Base-by-base conservation (phyloP, 2,113 vertebrate genomes). In the Centropus unirufus region DNA sequence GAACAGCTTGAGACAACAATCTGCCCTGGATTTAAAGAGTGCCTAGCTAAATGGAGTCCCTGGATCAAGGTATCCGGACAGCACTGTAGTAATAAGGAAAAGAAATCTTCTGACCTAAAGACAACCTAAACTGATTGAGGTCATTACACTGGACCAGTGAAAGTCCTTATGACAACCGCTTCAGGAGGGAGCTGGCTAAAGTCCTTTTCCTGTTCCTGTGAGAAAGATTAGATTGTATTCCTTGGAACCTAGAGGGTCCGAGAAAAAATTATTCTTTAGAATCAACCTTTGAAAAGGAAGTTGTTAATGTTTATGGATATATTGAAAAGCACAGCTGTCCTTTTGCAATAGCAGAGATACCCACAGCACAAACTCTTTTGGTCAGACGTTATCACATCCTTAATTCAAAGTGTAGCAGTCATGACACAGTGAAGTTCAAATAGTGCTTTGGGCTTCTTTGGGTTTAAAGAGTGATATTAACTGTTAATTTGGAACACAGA, bases 251-350 rank as follows among this genome's bases (percentile, higher is more conserved):
- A 51, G 12, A 4, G 29, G 42, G 67, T 5, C n/a, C 29, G 36
- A 89, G 27, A 57, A 18, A 72, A 83, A 67, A 44, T 39, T 3
- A 51, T 47, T 80, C 34, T 42, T 91, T 22, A 83, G 62, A 85
- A 75, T n/a, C 34, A 74, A 23, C 36, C 76, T 83, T 52, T 74
- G 77, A 70, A 91, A 93, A 80, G 58, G 75, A 94, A 90, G 58
- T 34, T 1, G 4, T 74, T n/a, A 39, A 47, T 47, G 49, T 90
- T 64, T 86, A 70, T 6, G 55, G 57, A 67, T 20, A 66, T 4
- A 78, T 1, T 52, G 59, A 92, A 88, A 96, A 49, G 49, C 54
- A 72, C 40, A 87, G n/a, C 39, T 84, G 80, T 30, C 58, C 34
- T 62, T 83, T 88, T 68, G 18, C 75, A 69, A 1, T 76, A 83